Evolutionary conservation across 2,113 vertebrate genomes (phyloP).

Genomic region (Urocitellus parryii): DNA sequence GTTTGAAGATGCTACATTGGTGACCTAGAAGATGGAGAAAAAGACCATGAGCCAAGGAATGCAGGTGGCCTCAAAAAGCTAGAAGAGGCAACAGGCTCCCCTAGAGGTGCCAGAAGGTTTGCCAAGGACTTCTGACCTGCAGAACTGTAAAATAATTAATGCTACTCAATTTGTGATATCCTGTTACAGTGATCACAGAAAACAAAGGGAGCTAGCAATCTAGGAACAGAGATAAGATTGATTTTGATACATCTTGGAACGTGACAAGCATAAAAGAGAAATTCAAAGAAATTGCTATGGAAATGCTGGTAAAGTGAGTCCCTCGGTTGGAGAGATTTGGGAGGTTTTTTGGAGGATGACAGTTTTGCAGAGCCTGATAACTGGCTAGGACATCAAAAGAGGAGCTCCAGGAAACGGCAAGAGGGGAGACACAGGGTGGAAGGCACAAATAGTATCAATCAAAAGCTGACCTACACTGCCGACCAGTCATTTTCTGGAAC

Average conservation of each 20-base stretch:
- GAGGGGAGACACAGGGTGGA: not conserved
- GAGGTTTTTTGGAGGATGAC: not conserved
- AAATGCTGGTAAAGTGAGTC: not conserved
- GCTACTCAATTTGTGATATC: not conserved
- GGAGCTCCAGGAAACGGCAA: not conserved
- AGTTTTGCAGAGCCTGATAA: not conserved
- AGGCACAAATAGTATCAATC: not conserved
- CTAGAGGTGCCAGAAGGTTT: not conserved
- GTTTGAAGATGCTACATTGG: not conserved
- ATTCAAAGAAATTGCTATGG: not conserved
- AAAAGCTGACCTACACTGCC: not conserved
- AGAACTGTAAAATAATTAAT: not conserved
- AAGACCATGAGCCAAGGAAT: not conserved
- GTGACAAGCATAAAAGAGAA: not conserved
- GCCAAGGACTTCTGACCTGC: not conserved
- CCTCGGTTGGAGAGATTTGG: not conserved
- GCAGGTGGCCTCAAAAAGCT: not conserved
- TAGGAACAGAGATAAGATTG: not conserved
- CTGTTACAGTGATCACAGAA: not conserved
- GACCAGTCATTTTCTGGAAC: not conserved
- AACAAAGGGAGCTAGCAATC: not conserved
- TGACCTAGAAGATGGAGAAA: not conserved
- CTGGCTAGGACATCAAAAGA: not conserved
- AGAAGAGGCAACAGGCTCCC: not conserved
- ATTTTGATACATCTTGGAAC: constrained; percentile 9